These are phyloP conservation scores for Drosophila orena DNA, from an alignment of 1,140 invertebrate genomes.

Conservation along the genomic window DNA sequence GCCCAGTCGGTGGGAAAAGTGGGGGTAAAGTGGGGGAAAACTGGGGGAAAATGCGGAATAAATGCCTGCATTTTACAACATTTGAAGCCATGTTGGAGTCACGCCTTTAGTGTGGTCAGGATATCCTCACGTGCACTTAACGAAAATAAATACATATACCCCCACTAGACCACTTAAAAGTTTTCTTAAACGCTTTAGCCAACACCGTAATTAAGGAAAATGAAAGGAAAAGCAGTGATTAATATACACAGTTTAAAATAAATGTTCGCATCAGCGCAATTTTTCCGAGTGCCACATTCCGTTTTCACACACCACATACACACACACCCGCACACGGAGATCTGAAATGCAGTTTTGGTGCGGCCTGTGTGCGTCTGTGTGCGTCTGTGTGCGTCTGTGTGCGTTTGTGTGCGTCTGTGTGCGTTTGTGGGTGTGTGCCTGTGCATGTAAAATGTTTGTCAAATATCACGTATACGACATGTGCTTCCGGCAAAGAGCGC, in stretches of 20 bases:
- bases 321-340: conserved; percentile 19
- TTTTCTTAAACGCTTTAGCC: too few species aligned
- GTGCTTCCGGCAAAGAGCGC: conserved; percentile 56
- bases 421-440: conserved; percentile 22
- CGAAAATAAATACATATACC: conserved; percentile 3
- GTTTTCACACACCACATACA: not conserved
- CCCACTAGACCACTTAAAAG: too few species aligned
- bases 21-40: not conserved
- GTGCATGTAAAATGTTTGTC: conserved; percentile 62
- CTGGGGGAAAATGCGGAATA: not conserved
- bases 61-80: conserved; percentile 57
- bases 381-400: conserved; percentile 21
- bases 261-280: not conserved
- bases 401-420: conserved; percentile 34
- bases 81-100: conserved; percentile 46
- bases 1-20: conserved; percentile 1
- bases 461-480: conserved; percentile 79
- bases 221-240: too few species aligned
- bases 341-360: conserved; percentile 57
- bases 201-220: too few species aligned
- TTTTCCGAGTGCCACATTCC: not conserved
- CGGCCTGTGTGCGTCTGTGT: conserved; percentile 6
- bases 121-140: conserved; percentile 13
- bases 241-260: not conserved
- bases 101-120: conserved; percentile 31